Evolutionary conservation across 2,797 vertebrate genomes (phyloP).

Genomic region (Huso huso): DNA sequence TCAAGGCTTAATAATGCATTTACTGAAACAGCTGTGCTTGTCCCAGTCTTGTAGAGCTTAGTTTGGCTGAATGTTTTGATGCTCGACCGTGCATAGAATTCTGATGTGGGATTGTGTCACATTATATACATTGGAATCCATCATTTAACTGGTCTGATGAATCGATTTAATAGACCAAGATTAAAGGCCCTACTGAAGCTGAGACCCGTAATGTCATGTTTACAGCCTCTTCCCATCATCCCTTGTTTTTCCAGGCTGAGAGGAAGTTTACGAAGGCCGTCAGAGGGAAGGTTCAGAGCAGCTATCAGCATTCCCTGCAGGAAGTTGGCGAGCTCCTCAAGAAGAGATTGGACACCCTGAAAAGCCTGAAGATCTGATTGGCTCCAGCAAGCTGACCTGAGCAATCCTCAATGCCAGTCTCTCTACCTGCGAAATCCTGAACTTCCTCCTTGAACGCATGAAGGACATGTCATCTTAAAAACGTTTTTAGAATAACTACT

Average conservation of each 20-base stretch:
- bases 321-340: slow-evolving; percentile 86
- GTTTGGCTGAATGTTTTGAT: not conserved
- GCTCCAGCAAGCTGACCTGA: slow-evolving; percentile 20
- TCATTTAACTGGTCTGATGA: no score
- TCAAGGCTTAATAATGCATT: no score
- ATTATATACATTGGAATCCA: not conserved
- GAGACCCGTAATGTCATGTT: no score
- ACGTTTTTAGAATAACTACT: slow-evolving; percentile 62
- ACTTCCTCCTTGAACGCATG: slow-evolving; percentile 69
- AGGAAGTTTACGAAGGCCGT: slow-evolving; percentile 74
- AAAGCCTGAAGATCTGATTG: slow-evolving; percentile 87
- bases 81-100: not conserved
- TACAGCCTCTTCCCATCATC: not conserved
- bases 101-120: not conserved
- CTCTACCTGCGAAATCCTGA: slow-evolving; percentile 59
- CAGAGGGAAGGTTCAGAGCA: slow-evolving; percentile 89
- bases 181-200: not conserved
- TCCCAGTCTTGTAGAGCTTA: no score
- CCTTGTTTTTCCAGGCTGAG: slow-evolving; percentile 68
- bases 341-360: slow-evolving; percentile 86
- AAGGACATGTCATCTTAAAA: slow-evolving; percentile 63
- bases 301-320: slow-evolving; percentile 89
- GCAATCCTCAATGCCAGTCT: slow-evolving; percentile 31
- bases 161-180: not conserved
- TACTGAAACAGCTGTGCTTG: no score